These are phyloP conservation scores for Peromyscus attwateri DNA, from an alignment of 2,797 vertebrate species.

Conservation along the genomic window DNA sequence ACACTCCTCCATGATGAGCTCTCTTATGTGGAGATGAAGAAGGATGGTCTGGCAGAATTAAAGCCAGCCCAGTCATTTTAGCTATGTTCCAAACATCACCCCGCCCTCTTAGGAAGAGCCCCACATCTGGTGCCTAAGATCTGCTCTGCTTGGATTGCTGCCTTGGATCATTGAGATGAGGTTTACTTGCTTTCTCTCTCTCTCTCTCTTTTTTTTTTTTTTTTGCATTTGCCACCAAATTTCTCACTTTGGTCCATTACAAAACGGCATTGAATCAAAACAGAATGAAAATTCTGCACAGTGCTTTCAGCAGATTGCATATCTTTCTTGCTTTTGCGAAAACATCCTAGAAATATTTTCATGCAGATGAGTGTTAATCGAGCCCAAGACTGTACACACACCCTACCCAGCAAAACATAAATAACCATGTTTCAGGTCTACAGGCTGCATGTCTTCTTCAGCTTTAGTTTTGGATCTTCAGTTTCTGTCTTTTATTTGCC, in stretches of 20 bases:
- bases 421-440: not conserved
- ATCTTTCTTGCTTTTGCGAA: conserved; percentile 32
- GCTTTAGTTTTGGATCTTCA: not conserved
- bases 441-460: not conserved
- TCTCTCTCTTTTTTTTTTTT: not conserved
- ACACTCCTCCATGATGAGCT: not conserved
- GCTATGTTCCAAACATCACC: not conserved
- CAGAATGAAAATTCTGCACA: not conserved
- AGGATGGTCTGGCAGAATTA: conserved; percentile 9
- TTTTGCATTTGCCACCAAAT: conserved; percentile 13
- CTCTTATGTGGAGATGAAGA: not conserved
- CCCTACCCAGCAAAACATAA: not conserved
- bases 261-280: conserved; percentile 32
- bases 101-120: not conserved
- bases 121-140: not conserved
- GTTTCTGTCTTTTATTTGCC: not conserved
- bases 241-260: conserved; percentile 43
- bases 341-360: not conserved
- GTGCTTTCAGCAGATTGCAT: not conserved
- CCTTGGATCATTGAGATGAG: not conserved
- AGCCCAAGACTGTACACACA: not conserved
- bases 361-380: not conserved
- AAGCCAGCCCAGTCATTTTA: not conserved
- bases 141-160: not conserved
- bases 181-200: not conserved